Conservation (phyloP, 2,888 invertebrate species). For the Aplocera efformata region DNA sequence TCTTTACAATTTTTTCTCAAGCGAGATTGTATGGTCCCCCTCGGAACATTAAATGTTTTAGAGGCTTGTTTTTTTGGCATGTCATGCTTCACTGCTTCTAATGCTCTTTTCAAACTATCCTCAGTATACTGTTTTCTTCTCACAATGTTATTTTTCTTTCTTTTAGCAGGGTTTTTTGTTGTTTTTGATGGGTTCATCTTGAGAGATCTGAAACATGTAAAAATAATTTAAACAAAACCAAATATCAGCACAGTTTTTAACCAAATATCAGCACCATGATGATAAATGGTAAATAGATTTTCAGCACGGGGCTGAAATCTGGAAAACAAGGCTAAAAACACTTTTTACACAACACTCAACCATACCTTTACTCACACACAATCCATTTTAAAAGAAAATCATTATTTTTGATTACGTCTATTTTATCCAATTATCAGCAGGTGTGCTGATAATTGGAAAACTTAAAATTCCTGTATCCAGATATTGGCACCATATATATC, state of each 20-base stretch:
- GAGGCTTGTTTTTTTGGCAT: too few species aligned
- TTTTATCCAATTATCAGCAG: constrained; percentile 28
- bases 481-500: too few species aligned
- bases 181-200: constrained; percentile 19
- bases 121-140: constrained; percentile 11
- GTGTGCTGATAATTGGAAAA: constrained; percentile 26
- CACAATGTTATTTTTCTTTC: too few species aligned
- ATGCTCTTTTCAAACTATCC: constrained; percentile 20
- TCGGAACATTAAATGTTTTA: constrained; percentile 21
- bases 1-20: constrained; percentile 13
- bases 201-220: constrained; percentile 14
- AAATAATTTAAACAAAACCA: constrained; percentile 17
- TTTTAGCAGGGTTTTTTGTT: constrained; percentile 7
- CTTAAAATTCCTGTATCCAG: too few species aligned
- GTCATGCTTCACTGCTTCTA: constrained; percentile 21
- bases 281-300: constrained; percentile 19
- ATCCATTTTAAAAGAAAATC: constrained; percentile 4
- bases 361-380: constrained; percentile 1
- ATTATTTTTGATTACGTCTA: constrained; percentile 21
- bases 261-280: constrained; percentile 24
- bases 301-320: constrained; percentile 28
- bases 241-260: constrained; percentile 26
- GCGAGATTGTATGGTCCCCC: constrained; percentile 20
- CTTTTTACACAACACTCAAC: not conserved
- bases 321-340: constrained; percentile 9